Base-by-base conservation (phyloP, 2,888 invertebrate genomes). In the Norana najaformis region DNA sequence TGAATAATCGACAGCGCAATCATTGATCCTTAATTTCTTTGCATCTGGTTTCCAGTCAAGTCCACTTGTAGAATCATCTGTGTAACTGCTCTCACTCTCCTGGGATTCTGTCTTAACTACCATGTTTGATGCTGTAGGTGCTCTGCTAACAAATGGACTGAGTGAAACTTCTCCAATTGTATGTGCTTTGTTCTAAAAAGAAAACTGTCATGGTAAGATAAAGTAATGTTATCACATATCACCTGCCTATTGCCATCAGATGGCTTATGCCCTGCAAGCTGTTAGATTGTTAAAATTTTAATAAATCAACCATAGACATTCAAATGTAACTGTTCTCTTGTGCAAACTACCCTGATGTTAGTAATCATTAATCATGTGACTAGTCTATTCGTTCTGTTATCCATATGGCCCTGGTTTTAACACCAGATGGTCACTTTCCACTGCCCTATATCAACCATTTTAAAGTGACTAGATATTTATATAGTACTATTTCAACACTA, bases 1-100 rank as follows among this genome's bases (percentile, higher is more conserved):
- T 30, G 90, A 90, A 85, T 91, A 91, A 83, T 91, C 90, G 20
- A 90, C 82, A 23, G 88, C 90, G 6, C 47, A 18, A 36, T 85
- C 85, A 36, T 37, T 37, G 37, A 85, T 85, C 36, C 37, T 3
- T n/a, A 85, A 16, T 85, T 35, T 36, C 37, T 85, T 85, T 18
- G 36, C 18, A 85, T 37, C 35, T 0, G 35, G 1, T 37, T 37
- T 85, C 85, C 85, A 85, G 36, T 85, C 85, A 18, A 85, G 35
- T 1, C 85, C 85, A 36, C 85, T 85, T 11, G 37, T 23, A 85
- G 85, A 85, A 23, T 85, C 85, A 85, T 85, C 85, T 36, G 85
- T 36, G 16, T 35, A 85, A 23, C 85, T 85, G 30, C 85, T 85
- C 16, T 85, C 85, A 6, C 37, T 37, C 5, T 85, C 85, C 85